Conservation (phyloP, 1,140 invertebrate genomes). For the Schmidtea mediterranea region DNA sequence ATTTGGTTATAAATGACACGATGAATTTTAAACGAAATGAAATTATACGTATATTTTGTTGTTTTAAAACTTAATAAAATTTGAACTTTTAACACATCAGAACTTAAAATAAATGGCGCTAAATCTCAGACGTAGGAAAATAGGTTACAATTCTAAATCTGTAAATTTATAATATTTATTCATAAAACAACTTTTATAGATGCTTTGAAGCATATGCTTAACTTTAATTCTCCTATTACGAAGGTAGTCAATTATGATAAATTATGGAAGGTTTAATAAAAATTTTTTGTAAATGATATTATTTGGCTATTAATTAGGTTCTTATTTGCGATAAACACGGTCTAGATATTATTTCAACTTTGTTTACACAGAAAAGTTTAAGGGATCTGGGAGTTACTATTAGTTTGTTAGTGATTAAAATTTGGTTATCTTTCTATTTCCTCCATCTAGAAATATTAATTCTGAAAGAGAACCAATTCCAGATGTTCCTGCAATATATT, state of each 20-base stretch:
- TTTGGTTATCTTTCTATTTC: slow-evolving; percentile 11
- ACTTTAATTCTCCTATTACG: not conserved
- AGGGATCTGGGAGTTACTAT: slow-evolving; percentile 80
- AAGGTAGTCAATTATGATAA: not conserved
- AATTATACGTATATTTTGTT: too few species aligned
- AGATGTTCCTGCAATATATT: slow-evolving; percentile 92
- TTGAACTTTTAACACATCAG: too few species aligned
- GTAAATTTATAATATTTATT: not conserved
- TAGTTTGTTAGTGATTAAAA: slow-evolving; percentile 46
- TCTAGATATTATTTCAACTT: slow-evolving; percentile 87
- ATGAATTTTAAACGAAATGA: too few species aligned
- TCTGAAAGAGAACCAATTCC: slow-evolving; percentile 77
- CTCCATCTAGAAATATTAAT: slow-evolving; percentile 43
- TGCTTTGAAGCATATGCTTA: slow-evolving; percentile 1
- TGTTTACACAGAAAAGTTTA: slow-evolving; percentile 78
- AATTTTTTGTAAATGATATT: not conserved
- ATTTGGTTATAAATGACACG: too few species aligned
- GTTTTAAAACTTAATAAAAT: too few species aligned
- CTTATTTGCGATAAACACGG: slow-evolving; percentile 77
- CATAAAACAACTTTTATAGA: not conserved
- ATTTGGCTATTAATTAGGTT: slow-evolving; percentile 25
- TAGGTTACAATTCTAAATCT: too few species aligned
- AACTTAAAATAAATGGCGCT: too few species aligned
- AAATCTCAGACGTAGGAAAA: too few species aligned
- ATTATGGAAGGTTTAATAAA: too few species aligned